Percentiles rank a stretch among this genome's conserved stretches.
Conservation (phyloP, 2,797 vertebrate genomes). For the Phoxinus dragarum region DNA sequence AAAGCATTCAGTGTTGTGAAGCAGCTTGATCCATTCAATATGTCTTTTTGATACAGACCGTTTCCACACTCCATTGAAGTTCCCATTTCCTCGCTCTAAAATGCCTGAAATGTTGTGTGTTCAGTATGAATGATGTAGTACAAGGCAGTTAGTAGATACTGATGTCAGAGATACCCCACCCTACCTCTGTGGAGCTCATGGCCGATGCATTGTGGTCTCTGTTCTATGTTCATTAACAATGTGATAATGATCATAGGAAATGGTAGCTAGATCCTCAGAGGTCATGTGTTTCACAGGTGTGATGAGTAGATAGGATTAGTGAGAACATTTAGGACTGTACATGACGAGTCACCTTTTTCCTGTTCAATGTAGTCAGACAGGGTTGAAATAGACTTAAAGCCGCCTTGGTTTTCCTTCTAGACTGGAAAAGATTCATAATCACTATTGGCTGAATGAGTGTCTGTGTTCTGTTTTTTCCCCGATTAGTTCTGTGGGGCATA, state of each 20-base stretch:
- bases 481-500: not conserved
- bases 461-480: not conserved
- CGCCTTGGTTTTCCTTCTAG: not conserved
- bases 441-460: not conserved
- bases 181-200: not conserved
- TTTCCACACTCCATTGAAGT: not conserved
- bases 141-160: not conserved
- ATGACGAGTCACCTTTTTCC: not conserved
- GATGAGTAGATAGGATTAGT: not conserved
- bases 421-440: not conserved
- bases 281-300: constrained; percentile 75
- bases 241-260: constrained; percentile 74
- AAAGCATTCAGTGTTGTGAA: no score
- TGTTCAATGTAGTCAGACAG: not conserved
- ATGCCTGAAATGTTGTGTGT: not conserved
- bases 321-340: not conserved
- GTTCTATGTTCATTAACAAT: constrained; percentile 74
- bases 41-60: not conserved
- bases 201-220: constrained; percentile 12
- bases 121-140: constrained; percentile 12
- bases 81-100: constrained; percentile 12
- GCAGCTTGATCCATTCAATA: not conserved
- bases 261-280: constrained; percentile 70
- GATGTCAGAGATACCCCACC: not conserved
- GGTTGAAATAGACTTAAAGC: not conserved